Evolutionary conservation across 2,888 invertebrate genomes (phyloP).

Genomic region (Criorhina ranunculi): DNA sequence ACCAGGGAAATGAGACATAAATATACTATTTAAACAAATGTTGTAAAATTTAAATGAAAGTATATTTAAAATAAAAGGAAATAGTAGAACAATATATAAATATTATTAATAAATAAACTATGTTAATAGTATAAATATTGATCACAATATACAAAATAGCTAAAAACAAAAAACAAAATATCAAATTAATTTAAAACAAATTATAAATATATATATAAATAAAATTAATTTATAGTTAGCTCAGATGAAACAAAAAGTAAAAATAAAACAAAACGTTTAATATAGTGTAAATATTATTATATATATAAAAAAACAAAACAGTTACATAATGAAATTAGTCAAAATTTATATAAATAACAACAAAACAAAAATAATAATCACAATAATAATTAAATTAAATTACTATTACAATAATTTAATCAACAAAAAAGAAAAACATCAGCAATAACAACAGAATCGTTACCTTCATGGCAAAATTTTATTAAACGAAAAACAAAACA

Average conservation of each 20-base stretch:
- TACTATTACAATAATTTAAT: constrained; percentile 78
- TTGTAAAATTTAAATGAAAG: constrained; percentile 67
- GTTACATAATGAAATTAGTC: constrained; percentile 75
- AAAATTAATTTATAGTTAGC: constrained; percentile 71
- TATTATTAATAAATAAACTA: constrained; percentile 70
- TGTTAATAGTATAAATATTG: constrained; percentile 77
- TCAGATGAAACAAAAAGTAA: constrained; percentile 62
- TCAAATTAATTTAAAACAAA: constrained; percentile 73
- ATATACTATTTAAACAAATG: constrained; percentile 63
- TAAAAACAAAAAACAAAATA: constrained; percentile 76
- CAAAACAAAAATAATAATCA: constrained; percentile 80
- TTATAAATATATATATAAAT: constrained; percentile 69
- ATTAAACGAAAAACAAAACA: constrained; percentile 18
- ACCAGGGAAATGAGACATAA: constrained; percentile 76
- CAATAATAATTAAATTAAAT: constrained; percentile 77
- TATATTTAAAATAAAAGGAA: constrained; percentile 52
- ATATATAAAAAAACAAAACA: constrained; percentile 56
- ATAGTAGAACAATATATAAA: constrained; percentile 67
- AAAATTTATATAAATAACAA: constrained; percentile 68
- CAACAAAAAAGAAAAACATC: constrained; percentile 56
- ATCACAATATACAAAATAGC: constrained; percentile 75
- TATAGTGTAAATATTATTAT: constrained; percentile 75
- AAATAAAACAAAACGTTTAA: constrained; percentile 58
- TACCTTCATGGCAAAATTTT: constrained; percentile 72
- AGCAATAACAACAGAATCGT: constrained; percentile 64